Base-by-base conservation (phyloP, 2,888 invertebrate genomes). In the Dryadula phaetusa region DNA sequence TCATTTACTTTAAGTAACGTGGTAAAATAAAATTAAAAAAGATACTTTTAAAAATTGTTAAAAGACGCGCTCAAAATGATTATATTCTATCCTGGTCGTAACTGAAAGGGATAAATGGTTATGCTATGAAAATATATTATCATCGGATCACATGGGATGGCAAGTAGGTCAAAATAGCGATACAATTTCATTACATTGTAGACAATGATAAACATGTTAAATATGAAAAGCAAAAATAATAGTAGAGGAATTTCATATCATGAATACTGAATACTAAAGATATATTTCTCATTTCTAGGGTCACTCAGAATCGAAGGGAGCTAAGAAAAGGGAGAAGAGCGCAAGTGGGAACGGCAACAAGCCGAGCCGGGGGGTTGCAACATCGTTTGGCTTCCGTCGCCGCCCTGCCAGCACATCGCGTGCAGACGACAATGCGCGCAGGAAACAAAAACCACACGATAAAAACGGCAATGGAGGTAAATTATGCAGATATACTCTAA, bases 341-440 rank as follows among this genome's bases (percentile, higher is more conserved):
- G 85, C 81, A 67, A 84, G 87, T 14, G 75, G 74, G 5, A 92
- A 91, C 79, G 90, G 90, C 3, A 92, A 89, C 77, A 93, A 94
- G 77, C 93, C 90, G 66, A 94, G 94, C 69, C 94, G 95, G 72
- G 97, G 97, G 61, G 95, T 96, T 72, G 95, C 97, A 67, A 97
- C 96, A 82, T 97, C 97, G 49, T 97, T 97, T 85, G 97, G 97
- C 56, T 97, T 97, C 88, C 95, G 96, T 61, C 94, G 96, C 69
- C 94, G 95, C 65, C 94, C 92, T 1, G 92, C 92, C 72, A 90
- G 90, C 82, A 86, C 86, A 49, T 92, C 91, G 44, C 85, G 92
- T 4, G 91, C 92, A 6, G 92, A 91, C 71, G 90, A 90, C 80
- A 88, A 90, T 76, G 84, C 88, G 25, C 81, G 91, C 25, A 82